These are phyloP conservation scores for Dendronephthya gigantea DNA, from an alignment of 64 coral and sea anemone species.

Conservation along the genomic window DNA sequence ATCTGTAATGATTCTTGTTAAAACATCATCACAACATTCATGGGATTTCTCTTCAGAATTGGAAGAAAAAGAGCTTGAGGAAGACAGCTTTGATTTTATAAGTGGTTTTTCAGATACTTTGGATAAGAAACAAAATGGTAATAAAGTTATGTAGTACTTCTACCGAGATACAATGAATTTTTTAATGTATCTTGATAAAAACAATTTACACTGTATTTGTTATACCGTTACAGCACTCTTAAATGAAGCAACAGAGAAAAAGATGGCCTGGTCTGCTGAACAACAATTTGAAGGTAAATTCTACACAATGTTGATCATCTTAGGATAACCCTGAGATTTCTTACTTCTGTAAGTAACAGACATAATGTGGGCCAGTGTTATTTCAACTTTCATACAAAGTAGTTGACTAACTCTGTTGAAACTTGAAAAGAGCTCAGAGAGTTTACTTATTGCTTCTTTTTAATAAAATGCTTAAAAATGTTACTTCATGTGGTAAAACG, in stretches of 20 bases:
- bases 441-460: too few species aligned
- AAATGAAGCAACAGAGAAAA: background rate
- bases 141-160: background rate
- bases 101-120: background rate
- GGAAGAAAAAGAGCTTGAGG: background rate
- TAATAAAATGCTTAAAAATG: too few species aligned
- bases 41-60: background rate
- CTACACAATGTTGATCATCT: too few species aligned
- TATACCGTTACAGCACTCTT: background rate
- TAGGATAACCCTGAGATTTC: too few species aligned
- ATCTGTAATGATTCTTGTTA: background rate
- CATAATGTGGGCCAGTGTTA: too few species aligned
- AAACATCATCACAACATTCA: too few species aligned
- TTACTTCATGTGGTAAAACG: too few species aligned
- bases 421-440: too few species aligned
- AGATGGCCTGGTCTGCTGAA: slow-evolving; percentile 3
- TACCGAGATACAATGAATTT: too few species aligned
- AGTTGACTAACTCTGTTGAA: too few species aligned
- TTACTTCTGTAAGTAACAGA: too few species aligned
- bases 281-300: slow-evolving; percentile 11
- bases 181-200: background rate
- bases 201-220: background rate
- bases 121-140: background rate
- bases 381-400: too few species aligned
- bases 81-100: background rate